These are phyloP conservation scores for Otolemur crassicaudatus DNA, from an alignment of 2,797 vertebrate species.

Conservation along the genomic window DNA sequence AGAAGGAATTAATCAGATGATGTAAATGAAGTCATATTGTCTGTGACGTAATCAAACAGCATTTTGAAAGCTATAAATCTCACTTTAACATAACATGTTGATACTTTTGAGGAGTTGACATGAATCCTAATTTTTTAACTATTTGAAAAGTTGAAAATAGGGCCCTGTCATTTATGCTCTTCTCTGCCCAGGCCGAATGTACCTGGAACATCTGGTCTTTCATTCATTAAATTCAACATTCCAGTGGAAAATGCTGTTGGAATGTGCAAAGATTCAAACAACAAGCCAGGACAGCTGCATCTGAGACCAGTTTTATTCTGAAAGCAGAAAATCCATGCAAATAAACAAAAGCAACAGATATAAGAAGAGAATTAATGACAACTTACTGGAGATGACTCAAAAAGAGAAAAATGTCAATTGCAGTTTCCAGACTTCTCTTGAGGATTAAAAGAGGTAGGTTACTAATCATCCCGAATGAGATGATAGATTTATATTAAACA, in stretches of 20 bases:
- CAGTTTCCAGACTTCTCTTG: constrained; percentile 19
- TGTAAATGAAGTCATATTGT: background rate
- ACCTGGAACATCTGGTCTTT: constrained; percentile 69
- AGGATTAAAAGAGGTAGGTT: constrained; percentile 33
- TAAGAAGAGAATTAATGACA: constrained; percentile 61
- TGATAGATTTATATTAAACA: constrained; percentile 4
- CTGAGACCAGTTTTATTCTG: constrained; percentile 68
- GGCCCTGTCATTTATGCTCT: background rate
- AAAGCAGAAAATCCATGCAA: constrained; percentile 69
- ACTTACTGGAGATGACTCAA: constrained; percentile 54
- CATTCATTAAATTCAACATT: constrained; percentile 69
- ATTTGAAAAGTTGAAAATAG: background rate
- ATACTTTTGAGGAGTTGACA: constrained; percentile 34
- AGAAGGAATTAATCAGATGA: background rate
- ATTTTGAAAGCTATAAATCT: constrained; percentile 34
- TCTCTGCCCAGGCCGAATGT: constrained; percentile 37
- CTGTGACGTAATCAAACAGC: background rate
- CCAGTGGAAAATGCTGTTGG: constrained; percentile 72
- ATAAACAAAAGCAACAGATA: constrained; percentile 65
- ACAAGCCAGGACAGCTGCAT: constrained; percentile 72
- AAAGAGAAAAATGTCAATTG: background rate
- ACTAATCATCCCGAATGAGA: background rate
- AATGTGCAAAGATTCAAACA: constrained; percentile 72
- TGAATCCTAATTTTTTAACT: background rate
- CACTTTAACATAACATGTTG: background rate